Percentiles rank a stretch among this genome's conserved stretches.
These are phyloP conservation scores for Pseudococcus longispinus DNA, from an alignment of 2,888 invertebrate species.

Conservation along the genomic window DNA sequence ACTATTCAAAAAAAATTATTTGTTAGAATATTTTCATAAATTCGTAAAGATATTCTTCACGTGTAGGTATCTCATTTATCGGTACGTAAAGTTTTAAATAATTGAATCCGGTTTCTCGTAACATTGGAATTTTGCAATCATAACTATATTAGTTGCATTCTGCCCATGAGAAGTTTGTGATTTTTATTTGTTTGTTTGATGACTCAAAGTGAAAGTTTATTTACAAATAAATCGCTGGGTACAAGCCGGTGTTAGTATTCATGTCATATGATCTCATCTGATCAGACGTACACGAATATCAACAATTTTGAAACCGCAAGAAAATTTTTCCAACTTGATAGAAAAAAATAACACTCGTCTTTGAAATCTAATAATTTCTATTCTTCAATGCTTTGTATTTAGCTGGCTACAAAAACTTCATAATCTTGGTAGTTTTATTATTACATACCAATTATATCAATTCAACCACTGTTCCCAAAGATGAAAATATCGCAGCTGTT, in stretches of 20 bases:
- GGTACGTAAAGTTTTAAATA: not conserved
- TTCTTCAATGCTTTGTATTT: not conserved
- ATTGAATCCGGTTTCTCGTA: slow-evolving; percentile 11
- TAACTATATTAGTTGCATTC: not conserved
- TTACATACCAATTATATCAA: not conserved
- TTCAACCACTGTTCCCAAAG: slow-evolving; percentile 24
- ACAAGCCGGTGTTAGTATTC: not conserved
- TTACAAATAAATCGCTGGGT: not conserved
- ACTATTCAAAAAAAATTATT: no score
- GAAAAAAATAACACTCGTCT: not conserved
- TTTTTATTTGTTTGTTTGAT: slow-evolving; percentile 11
- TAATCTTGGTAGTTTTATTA: not conserved
- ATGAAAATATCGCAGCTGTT: slow-evolving; percentile 55
- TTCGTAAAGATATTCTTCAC: no score
- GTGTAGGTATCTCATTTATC: not conserved
- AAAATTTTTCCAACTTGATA: not conserved
- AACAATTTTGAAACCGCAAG: not conserved
- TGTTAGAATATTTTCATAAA: no score
- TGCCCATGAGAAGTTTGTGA: slow-evolving; percentile 11
- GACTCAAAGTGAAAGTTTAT: slow-evolving; percentile 13
- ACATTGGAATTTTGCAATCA: slow-evolving; percentile 13
- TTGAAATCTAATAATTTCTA: not conserved
- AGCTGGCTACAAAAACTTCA: not conserved
- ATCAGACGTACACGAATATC: not conserved
- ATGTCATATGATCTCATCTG: not conserved